Evolutionary conservation across 1,140 invertebrate genomes (phyloP), one percentile per base, ranked within the genome.

Genomic region (Chionoecetes opilio): DNA sequence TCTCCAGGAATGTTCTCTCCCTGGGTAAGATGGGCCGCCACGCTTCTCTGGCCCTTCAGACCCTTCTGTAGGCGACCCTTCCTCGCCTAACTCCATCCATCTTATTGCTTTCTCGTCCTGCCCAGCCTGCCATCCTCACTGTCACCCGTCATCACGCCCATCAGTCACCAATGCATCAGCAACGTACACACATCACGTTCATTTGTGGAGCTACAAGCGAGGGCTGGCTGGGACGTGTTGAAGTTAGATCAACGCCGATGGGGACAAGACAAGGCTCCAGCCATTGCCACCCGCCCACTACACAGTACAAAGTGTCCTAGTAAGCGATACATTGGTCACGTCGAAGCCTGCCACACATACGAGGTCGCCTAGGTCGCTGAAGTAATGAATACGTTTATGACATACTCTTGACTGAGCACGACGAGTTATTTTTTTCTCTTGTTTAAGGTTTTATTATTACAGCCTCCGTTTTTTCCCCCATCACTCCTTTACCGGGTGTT

Each of bases 21-120:
- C 46, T 93, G 35, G 84, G 82, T 9, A 86, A 86, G 31, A 85
- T 85, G 38, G 92, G 92, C 32, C 82, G 92, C 32, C 26, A 31
- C 35, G 92, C 92, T 6, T 41, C 92, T 37, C 84, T 93, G 85
- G 37, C n/a, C 37, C 37, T 93, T 29, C 92, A 93, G 29, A 93
- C 92, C 2, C 82, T 93, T 31, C 38, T 93, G 11, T 93, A 93
- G 82, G 35, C 26, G 14, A 17, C 3, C 31, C 8, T 31, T 8
- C 9, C 90, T 35, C 37, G 32, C 38, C 29, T n/a, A n/a, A n/a
- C n/a, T n/a, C n/a, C n/a, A n/a, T n/a, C n/a, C n/a, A n/a, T n/a
- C n/a, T n/a, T n/a, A n/a, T n/a, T n/a, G n/a, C n/a, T n/a, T n/a
- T n/a, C n/a, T 11, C 89, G 21, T 2, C 38, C 89, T 26, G 38